A percentile compares a stretch with the other conserved stretches of the same genome.
phyloP scores from a whole-genome alignment of 2,888 invertebrate genomes.

The Cyclophora albipunctata region DNA sequence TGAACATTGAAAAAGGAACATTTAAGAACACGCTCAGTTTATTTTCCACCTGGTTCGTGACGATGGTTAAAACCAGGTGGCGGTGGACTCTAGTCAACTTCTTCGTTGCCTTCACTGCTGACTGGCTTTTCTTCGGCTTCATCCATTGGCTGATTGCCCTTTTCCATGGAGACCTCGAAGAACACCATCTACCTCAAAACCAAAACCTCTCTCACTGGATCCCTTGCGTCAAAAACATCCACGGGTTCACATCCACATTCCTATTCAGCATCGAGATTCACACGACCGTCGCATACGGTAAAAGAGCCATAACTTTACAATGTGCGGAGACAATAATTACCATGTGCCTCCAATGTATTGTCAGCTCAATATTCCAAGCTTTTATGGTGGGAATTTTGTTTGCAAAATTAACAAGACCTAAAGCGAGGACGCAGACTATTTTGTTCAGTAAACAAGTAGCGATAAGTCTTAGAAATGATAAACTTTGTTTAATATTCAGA shows the following conservation, averaged over 20 bases:
- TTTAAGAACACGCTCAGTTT: constrained; percentile 72
- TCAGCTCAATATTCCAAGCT: constrained; percentile 90
- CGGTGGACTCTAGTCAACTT: constrained; percentile 93
- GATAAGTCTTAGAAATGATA: constrained; percentile 89
- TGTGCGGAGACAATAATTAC: constrained; percentile 95
- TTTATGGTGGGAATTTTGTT: constrained; percentile 92
- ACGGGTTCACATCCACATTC: constrained; percentile 93
- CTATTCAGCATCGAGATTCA: constrained; percentile 97
- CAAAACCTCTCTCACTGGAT: constrained; percentile 78
- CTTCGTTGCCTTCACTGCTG: constrained; percentile 86
- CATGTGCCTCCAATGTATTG: constrained; percentile 96
- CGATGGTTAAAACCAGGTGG: constrained; percentile 91
- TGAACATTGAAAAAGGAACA: constrained; percentile 86
- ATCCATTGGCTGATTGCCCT: constrained; percentile 94
- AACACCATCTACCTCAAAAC: constrained; percentile 75
- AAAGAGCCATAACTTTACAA: constrained; percentile 89
- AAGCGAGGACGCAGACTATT: constrained; percentile 94
- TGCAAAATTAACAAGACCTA: constrained; percentile 96
- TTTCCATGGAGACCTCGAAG: constrained; percentile 89
- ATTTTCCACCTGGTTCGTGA: constrained; percentile 86
- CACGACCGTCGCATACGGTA: constrained; percentile 94
- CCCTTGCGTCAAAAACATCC: constrained; percentile 91
- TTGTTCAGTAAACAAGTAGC: constrained; percentile 93
- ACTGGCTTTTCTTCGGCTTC: constrained; percentile 92
- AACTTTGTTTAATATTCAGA: constrained; percentile 90